phyloP scores from a whole-genome alignment of 2,113 vertebrate genomes.

The Acinonyx jubatus region DNA sequence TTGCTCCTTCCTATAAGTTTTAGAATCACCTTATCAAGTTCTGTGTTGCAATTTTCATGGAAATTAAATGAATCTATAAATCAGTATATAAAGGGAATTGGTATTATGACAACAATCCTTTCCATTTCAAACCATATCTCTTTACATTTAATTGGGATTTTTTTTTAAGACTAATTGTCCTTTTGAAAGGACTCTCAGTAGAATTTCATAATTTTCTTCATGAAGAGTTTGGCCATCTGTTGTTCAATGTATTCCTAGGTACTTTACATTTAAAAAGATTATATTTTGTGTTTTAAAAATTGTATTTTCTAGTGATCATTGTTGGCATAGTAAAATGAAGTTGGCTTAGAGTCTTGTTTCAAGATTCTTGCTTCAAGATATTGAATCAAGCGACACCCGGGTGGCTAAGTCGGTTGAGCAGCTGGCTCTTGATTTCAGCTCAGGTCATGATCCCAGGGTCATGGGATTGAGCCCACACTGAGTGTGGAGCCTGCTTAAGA shows the following conservation, averaged over 20 bases:
- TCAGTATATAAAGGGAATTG: background rate
- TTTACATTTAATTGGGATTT: background rate
- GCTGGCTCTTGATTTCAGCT: no score
- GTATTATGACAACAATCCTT: background rate
- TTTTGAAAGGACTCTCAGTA: background rate
- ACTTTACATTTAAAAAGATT: background rate
- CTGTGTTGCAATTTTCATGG: background rate
- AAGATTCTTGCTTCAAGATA: background rate
- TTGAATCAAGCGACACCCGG: background rate
- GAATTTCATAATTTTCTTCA: background rate
- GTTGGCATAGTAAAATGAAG: background rate
- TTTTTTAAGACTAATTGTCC: background rate
- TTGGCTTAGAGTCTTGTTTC: background rate
- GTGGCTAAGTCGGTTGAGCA: no score
- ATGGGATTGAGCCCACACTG: no score
- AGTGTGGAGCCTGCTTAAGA: no score
- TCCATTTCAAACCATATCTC: background rate
- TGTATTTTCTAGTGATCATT: background rate
- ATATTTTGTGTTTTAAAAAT: background rate
- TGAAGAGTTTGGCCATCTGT: background rate
- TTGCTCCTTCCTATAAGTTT: background rate
- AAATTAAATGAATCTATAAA: background rate
- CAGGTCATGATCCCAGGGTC: no score
- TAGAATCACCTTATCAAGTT: background rate
- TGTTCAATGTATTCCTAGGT: background rate